These are phyloP conservation scores for Herpetotheres cachinnans DNA, from an alignment of 2,113 vertebrate genomes.

Conservation along the genomic window DNA sequence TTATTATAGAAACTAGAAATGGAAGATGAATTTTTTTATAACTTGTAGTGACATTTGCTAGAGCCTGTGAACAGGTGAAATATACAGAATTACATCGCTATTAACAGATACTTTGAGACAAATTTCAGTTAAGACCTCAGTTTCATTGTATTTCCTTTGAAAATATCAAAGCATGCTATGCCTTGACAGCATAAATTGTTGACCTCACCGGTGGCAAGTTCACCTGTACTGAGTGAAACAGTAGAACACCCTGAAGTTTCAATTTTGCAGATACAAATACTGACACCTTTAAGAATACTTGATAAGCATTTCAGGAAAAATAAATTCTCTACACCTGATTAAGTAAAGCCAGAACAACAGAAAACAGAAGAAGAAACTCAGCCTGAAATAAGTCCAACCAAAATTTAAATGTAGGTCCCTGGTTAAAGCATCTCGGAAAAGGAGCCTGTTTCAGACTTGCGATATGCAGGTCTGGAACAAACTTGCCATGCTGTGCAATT, in stretches of 20 bases:
- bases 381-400: not conserved
- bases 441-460: conserved; percentile 34
- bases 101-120: conserved; percentile 34
- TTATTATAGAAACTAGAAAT: conserved; percentile 41
- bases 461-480: conserved; percentile 5
- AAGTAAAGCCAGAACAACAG: not conserved
- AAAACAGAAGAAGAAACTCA: conserved; percentile 8
- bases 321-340: conserved; percentile 10
- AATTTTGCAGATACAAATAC: conserved; percentile 29
- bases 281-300: conserved; percentile 15
- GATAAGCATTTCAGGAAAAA: conserved; percentile 51
- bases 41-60: not conserved
- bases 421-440: conserved; percentile 34
- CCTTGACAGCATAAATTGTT: conserved; percentile 55
- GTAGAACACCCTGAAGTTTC: conserved; percentile 59
- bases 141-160: conserved; percentile 55
- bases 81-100: conserved; percentile 45
- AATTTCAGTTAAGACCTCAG: conserved; percentile 58
- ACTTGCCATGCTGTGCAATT: not conserved
- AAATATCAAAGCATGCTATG: conserved; percentile 52
- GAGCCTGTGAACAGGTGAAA: conserved; percentile 29
- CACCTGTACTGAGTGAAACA: conserved; percentile 13
- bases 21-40: not conserved
- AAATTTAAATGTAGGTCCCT: not conserved
- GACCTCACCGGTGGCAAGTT: conserved; percentile 56